Percentiles rank a stretch among this genome's conserved stretches.
Conservation (phyloP, 2,888 invertebrate genomes). For the Leucophenga maculata region DNA sequence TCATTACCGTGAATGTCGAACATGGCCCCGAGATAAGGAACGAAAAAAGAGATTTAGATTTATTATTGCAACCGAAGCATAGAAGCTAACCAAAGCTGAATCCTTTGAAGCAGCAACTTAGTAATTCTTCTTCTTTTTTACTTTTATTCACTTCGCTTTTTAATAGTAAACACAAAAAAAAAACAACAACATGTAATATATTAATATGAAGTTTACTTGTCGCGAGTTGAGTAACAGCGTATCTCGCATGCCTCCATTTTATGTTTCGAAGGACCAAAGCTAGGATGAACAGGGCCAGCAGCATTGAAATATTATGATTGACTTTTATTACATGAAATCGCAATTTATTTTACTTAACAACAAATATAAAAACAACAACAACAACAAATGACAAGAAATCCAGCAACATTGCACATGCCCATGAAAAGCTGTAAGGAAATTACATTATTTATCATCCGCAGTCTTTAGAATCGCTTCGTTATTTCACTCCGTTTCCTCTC, state of each 20-base stretch:
- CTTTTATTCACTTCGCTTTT: no score
- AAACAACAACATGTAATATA: background rate
- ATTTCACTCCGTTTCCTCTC: background rate
- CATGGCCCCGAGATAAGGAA: background rate
- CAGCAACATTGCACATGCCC: constrained; percentile 54
- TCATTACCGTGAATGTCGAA: background rate
- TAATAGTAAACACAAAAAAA: background rate
- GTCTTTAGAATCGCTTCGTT: constrained; percentile 37
- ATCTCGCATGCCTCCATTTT: no score
- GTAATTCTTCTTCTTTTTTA: background rate
- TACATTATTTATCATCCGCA: constrained; percentile 62
- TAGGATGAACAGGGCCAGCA: constrained; percentile 48
- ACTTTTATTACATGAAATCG: constrained; percentile 64
- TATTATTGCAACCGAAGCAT: constrained; percentile 13
- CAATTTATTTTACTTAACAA: constrained; percentile 66
- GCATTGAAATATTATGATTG: constrained; percentile 65
- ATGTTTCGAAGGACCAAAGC: no score
- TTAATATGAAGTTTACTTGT: background rate
- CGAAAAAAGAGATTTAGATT: constrained; percentile 4
- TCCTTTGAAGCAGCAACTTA: background rate
- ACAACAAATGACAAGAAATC: constrained; percentile 16
- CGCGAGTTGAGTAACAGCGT: no score
- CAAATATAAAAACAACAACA: constrained; percentile 37
- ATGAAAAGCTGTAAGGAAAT: constrained; percentile 63
- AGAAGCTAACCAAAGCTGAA: background rate